Base-by-base conservation (phyloP, 2,888 invertebrate genomes). In the Drosophila incognita region DNA sequence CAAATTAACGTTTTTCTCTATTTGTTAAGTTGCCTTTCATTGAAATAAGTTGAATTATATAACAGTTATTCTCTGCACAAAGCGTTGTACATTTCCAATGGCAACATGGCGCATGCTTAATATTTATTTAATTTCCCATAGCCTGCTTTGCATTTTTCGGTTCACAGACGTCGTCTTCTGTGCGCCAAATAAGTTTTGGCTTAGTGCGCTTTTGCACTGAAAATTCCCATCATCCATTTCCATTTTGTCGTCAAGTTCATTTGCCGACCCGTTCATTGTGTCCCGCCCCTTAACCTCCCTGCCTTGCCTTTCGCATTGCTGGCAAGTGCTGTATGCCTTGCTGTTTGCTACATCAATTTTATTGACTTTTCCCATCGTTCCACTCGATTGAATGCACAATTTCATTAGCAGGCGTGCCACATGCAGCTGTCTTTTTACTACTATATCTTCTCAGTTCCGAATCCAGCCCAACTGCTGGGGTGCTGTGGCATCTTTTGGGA, bases 331-430 rank as follows among this genome's bases (percentile, higher is more conserved):
- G 46, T 7, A 49, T 69, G 69, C 79, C 64, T 67, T 42, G 69
- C 36, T 73, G 63, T 71, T 74, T 85, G 87, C 89, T 82, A 90
- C 92, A 91, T 91, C 92, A 91, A 89, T 91, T 91, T 91, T 90
- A 91, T 91, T 91, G 92, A 91, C 90, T 92, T 91, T 92, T 90
- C 84, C 85, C 92, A 91, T 91, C 91, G 90, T 92, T 91, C 91
- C 92, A 85, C 92, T 89, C 91, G 87, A 92, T 91, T 92, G 92
- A 91, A 83, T 92, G 92, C 92, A 92, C 92, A 92, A 91, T 91
- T 92, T 92, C 92, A 92, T 92, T 92, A 92, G 90, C 90, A 91
- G 87, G 86, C 90, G 81, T 83, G 90, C 88, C 90, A 82, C 84
- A 81, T 79, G 83, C 83, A 84, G 82, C 83, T 81, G 79, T 73